phyloP scores from a whole-genome alignment of 1,140 invertebrate species.

The Heliconius nattereri region DNA sequence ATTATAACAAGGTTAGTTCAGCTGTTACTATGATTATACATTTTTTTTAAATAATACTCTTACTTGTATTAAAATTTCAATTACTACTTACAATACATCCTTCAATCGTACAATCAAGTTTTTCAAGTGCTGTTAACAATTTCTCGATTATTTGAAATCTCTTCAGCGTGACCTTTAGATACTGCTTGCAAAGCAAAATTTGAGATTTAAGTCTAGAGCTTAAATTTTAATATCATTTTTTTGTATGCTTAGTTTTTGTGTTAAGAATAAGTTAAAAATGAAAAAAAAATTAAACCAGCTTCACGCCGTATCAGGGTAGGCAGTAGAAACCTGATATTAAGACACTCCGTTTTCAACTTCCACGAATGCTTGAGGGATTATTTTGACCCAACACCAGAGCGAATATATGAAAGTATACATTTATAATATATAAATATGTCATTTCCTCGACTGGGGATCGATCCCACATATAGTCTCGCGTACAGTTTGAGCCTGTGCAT shows the following conservation, averaged over 20 bases:
- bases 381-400: too few relatives aligned
- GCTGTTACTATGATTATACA: neutral
- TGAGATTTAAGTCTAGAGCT: neutral
- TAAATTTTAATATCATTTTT: neutral
- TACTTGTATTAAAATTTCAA: neutral
- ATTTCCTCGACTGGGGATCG: too few relatives aligned
- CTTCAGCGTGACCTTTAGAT: conserved; percentile 1
- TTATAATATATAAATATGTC: too few relatives aligned
- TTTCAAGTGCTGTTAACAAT: neutral
- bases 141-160: neutral
- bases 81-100: neutral
- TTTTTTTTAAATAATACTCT: neutral
- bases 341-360: too few relatives aligned
- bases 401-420: too few relatives aligned
- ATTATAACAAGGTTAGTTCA: neutral
- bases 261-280: too few relatives aligned
- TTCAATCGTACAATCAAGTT: neutral
- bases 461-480: too few relatives aligned
- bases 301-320: too few relatives aligned
- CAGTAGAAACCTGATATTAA: too few relatives aligned
- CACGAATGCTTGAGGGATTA: too few relatives aligned
- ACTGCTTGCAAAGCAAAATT: neutral
- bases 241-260: neutral
- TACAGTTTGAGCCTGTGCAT: too few relatives aligned
- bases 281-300: too few relatives aligned